Base-by-base conservation (phyloP, 1,140 invertebrate genomes). In the Diprion similis region DNA sequence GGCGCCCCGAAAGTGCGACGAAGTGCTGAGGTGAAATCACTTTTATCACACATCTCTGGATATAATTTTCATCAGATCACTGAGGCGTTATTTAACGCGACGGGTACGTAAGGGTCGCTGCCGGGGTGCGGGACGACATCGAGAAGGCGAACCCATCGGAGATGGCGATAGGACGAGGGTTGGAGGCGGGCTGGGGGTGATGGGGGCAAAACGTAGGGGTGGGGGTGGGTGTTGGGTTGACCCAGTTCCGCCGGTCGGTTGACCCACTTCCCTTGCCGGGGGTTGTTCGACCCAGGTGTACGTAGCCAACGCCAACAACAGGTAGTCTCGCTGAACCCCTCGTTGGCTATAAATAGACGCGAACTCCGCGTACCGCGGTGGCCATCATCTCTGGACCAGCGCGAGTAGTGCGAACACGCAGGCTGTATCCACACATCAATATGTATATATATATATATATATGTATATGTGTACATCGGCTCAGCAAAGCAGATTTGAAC, bases 281-380 rank as follows among this genome's bases (percentile, higher is more conserved):
- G 51, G 51, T 59, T 59, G 51, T 17, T 59, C 51, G 51, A 59
- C 51, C 51, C 51, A 59, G 51, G 51, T 59, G 51, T 9, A 59
- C 8, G 4, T 59, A 59, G 11, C 51, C n/a, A 59, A 59, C 51
- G 51, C 51, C 51, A 59, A 59, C 51, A 59, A 59, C 51, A 59
- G 51, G 51, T 59, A 59, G 51, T 59, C 51, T 59, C n/a, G 51
- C 51, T 59, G 11, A 59, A 59, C 51, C 51, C 51, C 51, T 59
- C 7, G n/a, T 17, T 59, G 51, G 51, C 8, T 59, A 59, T 59
- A 59, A 59, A 59, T 59, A 59, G 51, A 59, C 51, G 51, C 51
- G 51, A 59, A 4, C 51, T 59, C 51, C 51, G 4, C 51, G 51
- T 15, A 59, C 51, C 51, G n/a, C 24, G 24, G 9, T 59, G n/a